Evolutionary conservation across 2,888 invertebrate species (phyloP).

Genomic region (Agelastica alni): DNA sequence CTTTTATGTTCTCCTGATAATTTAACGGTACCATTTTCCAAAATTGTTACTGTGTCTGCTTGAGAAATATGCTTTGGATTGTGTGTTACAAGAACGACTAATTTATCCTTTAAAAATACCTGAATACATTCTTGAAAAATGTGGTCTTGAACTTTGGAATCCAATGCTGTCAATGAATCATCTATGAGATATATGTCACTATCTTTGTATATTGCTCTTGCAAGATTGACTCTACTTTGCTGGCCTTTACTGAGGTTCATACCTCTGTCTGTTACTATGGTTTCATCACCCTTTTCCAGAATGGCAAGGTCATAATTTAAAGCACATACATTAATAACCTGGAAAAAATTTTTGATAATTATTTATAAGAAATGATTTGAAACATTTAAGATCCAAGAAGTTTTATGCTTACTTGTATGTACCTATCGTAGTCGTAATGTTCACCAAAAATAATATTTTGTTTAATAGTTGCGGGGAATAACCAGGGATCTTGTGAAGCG

Average conservation of each 20-base stretch:
- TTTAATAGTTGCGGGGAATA: constrained; percentile 64
- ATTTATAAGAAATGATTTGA: no score
- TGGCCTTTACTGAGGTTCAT: constrained; percentile 83
- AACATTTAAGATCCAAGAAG: neutral
- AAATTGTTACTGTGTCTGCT: constrained; percentile 51
- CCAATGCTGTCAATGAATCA: constrained; percentile 82
- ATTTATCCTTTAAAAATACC: constrained; percentile 40
- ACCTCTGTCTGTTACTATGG: constrained; percentile 79
- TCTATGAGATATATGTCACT: constrained; percentile 79
- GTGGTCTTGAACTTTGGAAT: constrained; percentile 72
- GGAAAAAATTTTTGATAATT: no score
- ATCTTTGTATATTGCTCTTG: constrained; percentile 73
- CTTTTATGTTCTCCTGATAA: constrained; percentile 34
- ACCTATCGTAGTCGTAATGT: constrained; percentile 61
- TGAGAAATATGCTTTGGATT: constrained; percentile 37
- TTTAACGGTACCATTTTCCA: constrained; percentile 47
- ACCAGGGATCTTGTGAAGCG: constrained; percentile 68
- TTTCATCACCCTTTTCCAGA: constrained; percentile 67
- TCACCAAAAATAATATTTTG: constrained; percentile 81
- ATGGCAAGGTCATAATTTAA: constrained; percentile 62
- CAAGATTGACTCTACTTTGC: constrained; percentile 77
- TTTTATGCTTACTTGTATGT: constrained; percentile 57
- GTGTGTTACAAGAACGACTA: constrained; percentile 58
- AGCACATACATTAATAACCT: constrained; percentile 63
- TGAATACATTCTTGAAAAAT: constrained; percentile 67